Evolutionary conservation across 2,888 invertebrate genomes (phyloP).

Genomic region (Cynaeus angustus): DNA sequence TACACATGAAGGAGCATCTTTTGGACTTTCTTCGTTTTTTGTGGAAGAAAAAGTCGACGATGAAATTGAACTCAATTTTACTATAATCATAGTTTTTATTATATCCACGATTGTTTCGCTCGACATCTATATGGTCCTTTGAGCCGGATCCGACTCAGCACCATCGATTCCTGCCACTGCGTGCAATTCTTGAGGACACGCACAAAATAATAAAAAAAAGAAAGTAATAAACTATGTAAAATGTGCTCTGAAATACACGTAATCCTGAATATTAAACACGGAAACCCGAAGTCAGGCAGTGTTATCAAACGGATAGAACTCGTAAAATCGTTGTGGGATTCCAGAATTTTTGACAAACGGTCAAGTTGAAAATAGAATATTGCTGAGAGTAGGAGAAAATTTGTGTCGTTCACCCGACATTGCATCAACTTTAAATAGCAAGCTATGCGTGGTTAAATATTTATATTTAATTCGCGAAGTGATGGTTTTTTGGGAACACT

Average conservation of each 20-base stretch:
- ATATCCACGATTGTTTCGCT: no score
- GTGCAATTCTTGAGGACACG: neutral
- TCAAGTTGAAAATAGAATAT: neutral
- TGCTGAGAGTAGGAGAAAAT: neutral
- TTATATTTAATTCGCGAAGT: conserved; percentile 1
- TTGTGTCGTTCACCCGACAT: neutral
- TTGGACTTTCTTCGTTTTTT: neutral
- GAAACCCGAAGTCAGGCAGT: neutral
- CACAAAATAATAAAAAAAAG: conserved; percentile 1
- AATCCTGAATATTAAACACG: neutral
- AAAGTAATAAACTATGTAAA: conserved; percentile 2
- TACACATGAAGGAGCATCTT: conserved; percentile 2
- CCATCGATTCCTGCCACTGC: neutral
- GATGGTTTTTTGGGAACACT: conserved; percentile 1
- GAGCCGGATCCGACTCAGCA: neutral
- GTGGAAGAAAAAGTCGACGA: neutral
- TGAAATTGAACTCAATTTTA: no score
- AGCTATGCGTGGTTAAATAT: neutral
- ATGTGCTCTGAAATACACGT: neutral
- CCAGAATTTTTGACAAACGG: neutral
- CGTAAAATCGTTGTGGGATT: no score
- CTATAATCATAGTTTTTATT: no score
- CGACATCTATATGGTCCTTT: neutral
- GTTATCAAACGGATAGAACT: no score
- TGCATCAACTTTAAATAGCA: neutral